These are phyloP conservation scores for Coreius guichenoti DNA, from an alignment of 2,797 vertebrate genomes.

Conservation along the genomic window DNA sequence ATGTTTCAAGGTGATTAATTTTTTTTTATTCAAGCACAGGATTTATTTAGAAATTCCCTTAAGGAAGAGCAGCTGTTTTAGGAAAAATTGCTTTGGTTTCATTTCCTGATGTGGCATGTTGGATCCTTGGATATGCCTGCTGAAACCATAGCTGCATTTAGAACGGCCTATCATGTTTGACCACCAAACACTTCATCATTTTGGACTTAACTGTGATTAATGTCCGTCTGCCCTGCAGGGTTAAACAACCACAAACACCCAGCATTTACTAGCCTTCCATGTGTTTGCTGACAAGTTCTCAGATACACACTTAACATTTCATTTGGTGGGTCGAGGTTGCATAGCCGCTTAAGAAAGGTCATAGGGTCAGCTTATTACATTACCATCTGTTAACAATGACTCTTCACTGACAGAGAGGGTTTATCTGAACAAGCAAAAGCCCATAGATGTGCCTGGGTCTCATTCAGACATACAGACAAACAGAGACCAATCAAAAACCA, in stretches of 20 bases:
- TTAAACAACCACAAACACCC: constrained; percentile 73
- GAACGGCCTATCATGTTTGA: constrained; percentile 33
- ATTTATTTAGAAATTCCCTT: background rate
- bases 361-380: constrained; percentile 76
- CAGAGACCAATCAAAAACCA: constrained; percentile 56
- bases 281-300: constrained; percentile 82
- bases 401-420: constrained; percentile 62
- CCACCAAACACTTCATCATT: constrained; percentile 79
- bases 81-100: background rate
- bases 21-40: background rate
- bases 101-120: constrained; percentile 14
- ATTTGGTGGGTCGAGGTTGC: constrained; percentile 65
- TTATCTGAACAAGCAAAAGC: constrained; percentile 42
- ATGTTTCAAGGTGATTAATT: too few species aligned
- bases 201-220: constrained; percentile 73
- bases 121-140: background rate
- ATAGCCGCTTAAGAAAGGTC: constrained; percentile 65
- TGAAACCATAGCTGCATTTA: background rate
- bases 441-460: constrained; percentile 57
- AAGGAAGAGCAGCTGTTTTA: constrained; percentile 21
- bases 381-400: constrained; percentile 77
- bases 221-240: constrained; percentile 72
- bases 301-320: constrained; percentile 78
- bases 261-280: constrained; percentile 69
- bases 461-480: constrained; percentile 63